Evolutionary conservation across 2,797 vertebrate genomes (phyloP), one percentile per base, ranked within the genome.

Genomic region (Octomys mimax): DNA sequence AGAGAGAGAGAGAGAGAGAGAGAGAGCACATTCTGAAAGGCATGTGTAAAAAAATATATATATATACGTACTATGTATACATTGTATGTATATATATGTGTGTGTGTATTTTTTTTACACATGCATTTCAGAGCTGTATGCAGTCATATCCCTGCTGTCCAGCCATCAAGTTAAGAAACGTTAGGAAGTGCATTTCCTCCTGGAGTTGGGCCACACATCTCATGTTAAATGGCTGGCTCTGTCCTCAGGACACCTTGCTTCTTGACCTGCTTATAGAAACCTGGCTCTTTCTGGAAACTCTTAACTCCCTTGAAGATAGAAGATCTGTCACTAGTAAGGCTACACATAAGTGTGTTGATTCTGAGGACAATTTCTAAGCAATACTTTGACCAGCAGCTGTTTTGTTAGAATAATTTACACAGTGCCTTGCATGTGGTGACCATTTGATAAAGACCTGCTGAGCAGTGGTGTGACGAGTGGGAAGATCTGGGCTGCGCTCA

Each of bases 251-350:
- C 24, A 54, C 10, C 12, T 36, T n/a, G 7, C 52, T 71, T 21
- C 49, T 70, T 89, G 28, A 28, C 46, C 46, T 3, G 0, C 57
- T 16, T 11, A n/a, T 61, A 59, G n/a, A 57, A 93, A 68, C 31
- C 84, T 61, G 46, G 8, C 52, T 89, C 70, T 87, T 91, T 77
- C 71, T 36, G 92, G 91, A 88, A 93, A 91, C 28, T 52, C 57
- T 6, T 77, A 64, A n/a, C 22, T 46, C 61, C 54, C 71, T 79
- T 75, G 70, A 88, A 94, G 54, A 46, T 13, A 11, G 42, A 87
- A 59, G 13, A 21, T 16, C 33, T 81, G 39, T 81, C 54, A 22
- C 36, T 18, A 5, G 78, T 59, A 33, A 79, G 78, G 57, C 64
- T 14, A 10, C 73, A 14, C 10, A 19, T 83, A 16, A 11, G 36